These are phyloP conservation scores for Falco columbarius DNA, from an alignment of 2,797 vertebrate genomes.

Conservation along the genomic window DNA sequence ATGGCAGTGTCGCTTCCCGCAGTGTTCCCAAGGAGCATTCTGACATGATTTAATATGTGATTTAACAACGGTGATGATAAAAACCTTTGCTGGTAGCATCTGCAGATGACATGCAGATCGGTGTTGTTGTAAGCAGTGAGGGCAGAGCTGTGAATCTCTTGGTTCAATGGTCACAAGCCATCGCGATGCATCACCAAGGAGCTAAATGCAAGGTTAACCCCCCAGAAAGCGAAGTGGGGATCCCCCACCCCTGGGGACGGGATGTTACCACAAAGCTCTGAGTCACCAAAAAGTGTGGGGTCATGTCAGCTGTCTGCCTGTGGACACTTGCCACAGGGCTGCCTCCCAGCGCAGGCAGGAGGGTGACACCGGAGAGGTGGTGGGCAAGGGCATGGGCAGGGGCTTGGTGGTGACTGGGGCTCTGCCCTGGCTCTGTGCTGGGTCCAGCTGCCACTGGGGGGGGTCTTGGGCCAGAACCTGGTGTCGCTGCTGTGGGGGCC, in stretches of 20 bases:
- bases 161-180: background rate
- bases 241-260: background rate
- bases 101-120: background rate
- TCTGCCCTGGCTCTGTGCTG: background rate
- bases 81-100: background rate
- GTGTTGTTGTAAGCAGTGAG: background rate
- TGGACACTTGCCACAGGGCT: background rate
- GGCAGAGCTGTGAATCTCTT: background rate
- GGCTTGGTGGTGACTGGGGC: background rate
- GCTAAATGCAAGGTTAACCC: background rate
- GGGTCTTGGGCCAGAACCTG: background rate
- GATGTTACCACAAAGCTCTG: background rate
- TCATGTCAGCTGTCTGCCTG: background rate
- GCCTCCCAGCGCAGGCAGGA: background rate
- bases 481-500: background rate
- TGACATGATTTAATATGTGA: slow-evolving; percentile 13
- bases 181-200: accelerated
- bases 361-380: background rate
- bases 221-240: accelerated
- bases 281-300: background rate
- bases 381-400: background rate
- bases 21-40: background rate
- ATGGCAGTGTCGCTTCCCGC: background rate
- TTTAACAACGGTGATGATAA: background rate
- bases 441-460: background rate